Evolutionary conservation across 2,113 vertebrate genomes (phyloP), one percentile per base, ranked within the genome.

Genomic region (Hirundichthys speculiger): DNA sequence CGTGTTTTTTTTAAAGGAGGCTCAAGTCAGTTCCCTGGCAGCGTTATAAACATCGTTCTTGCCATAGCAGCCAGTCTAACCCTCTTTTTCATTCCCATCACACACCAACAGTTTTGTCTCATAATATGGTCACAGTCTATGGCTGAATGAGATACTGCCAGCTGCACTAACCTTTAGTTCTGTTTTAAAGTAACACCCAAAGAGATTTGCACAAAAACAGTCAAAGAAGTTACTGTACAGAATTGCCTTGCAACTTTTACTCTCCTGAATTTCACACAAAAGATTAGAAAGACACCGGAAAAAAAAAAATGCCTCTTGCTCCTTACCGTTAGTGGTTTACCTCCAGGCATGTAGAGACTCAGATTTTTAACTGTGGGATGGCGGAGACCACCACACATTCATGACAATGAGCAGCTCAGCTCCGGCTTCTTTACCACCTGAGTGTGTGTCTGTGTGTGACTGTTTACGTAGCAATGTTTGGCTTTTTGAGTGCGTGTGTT

Each of bases 311-410:
- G 16, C 52, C 0, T 63, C 18, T 69, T 42, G 20, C 30, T 21
- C 11, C 88, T 73, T 76, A 90, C 88, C 84, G 38, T 73, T 67
- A 61, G 49, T n/a, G 25, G 53, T 68, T 40, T 48, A 34, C 56
- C 22, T 63, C 42, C 61, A 34, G 45, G 42, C 30, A 19, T 10
- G 30, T 34, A 34, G 30, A 34, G 30, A 2, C 30, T 40, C 49
- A 30, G 39, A 24, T 42, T 21, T 54, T 16, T 50, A 11, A 69
- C 54, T 50, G 59, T 60, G 45, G 65, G 14, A 11, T 27, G 19
- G 39, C 51, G 25, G 15, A 66, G 20, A 53, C 3, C 49, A 43
- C 16, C 15, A 51, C 57, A 47, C 13, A 20, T 30, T 61, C 34
- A 11, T 27, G 39, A 59, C 67, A 38, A 16, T 54, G 61, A 59